phyloP scores from a whole-genome alignment of 2,113 vertebrate genomes.

The Gallinago media region DNA sequence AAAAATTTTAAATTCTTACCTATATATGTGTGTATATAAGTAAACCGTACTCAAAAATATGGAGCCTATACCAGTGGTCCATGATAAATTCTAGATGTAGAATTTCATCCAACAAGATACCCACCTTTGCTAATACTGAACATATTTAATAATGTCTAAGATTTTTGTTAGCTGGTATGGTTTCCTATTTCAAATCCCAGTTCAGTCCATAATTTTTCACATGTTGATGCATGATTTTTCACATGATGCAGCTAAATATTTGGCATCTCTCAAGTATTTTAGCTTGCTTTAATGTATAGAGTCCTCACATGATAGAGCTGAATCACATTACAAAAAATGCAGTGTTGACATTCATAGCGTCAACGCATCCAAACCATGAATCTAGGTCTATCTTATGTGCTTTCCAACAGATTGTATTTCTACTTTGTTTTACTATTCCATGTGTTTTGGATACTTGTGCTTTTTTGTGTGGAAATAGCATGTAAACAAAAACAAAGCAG shows the following conservation, averaged over 20 bases:
- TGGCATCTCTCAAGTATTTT: not conserved
- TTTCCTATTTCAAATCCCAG: not conserved
- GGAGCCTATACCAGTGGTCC: accelerated
- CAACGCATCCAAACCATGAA: not conserved
- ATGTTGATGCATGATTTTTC: not conserved
- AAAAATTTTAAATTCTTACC: not conserved
- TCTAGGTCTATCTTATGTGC: accelerated
- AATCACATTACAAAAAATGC: not conserved
- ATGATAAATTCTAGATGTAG: not conserved
- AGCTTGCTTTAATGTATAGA: not conserved
- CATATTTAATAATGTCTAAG: not conserved
- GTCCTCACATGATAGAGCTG: not conserved
- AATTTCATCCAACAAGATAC: not conserved
- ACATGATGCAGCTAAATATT: not conserved
- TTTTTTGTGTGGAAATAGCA: not conserved
- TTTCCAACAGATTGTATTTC: not conserved
- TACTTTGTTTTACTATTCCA: not conserved
- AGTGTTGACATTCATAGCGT: not conserved
- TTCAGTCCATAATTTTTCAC: not conserved
- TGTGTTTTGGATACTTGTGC: not conserved
- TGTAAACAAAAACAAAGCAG: not conserved
- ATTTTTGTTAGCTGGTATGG: not conserved
- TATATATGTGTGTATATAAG: not conserved
- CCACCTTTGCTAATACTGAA: not conserved
- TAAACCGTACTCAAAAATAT: not conserved